These are phyloP conservation scores for Drosophila kurseongensis DNA, from an alignment of 1,140 invertebrate species.

Conservation along the genomic window DNA sequence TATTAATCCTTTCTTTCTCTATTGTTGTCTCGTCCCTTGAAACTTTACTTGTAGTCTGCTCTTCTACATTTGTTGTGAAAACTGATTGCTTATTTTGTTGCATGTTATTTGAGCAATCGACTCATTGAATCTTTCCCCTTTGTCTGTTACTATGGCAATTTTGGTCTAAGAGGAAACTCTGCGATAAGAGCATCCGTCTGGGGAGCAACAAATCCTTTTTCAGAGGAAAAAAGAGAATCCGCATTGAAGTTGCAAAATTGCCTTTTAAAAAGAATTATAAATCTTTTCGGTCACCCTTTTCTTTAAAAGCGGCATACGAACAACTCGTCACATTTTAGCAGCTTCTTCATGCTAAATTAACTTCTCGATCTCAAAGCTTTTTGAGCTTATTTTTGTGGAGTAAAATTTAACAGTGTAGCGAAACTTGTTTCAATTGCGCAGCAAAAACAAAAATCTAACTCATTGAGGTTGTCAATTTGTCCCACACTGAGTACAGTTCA, in stretches of 20 bases:
- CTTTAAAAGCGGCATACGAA: too few species aligned
- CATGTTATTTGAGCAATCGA: conserved; percentile 63
- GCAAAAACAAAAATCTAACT: conserved; percentile 28
- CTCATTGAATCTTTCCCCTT: conserved; percentile 30
- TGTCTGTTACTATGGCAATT: conserved; percentile 63
- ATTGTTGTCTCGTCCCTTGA: conserved; percentile 26
- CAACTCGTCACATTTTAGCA: background rate
- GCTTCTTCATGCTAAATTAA: conserved; percentile 16
- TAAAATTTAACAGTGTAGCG: background rate
- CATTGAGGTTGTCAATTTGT: background rate
- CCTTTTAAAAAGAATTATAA: background rate
- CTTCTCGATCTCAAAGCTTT: conserved; percentile 27
- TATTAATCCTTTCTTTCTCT: conserved; percentile 18
- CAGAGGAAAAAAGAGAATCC: background rate
- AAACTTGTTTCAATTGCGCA: conserved; percentile 67
- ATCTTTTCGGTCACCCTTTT: background rate
- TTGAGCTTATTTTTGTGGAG: conserved; percentile 29
- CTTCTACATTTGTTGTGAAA: conserved; percentile 16
- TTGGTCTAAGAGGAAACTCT: conserved; percentile 3
- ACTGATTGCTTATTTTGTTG: conserved; percentile 60
- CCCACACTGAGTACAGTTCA: too few species aligned
- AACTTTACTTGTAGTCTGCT: conserved; percentile 10
- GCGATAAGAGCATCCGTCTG: conserved; percentile 20
- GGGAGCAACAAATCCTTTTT: conserved; percentile 22
- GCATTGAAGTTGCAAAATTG: conserved; percentile 1